Evolutionary conservation across 1,140 invertebrate species (phyloP).

Genomic region (Bombus picipes): DNA sequence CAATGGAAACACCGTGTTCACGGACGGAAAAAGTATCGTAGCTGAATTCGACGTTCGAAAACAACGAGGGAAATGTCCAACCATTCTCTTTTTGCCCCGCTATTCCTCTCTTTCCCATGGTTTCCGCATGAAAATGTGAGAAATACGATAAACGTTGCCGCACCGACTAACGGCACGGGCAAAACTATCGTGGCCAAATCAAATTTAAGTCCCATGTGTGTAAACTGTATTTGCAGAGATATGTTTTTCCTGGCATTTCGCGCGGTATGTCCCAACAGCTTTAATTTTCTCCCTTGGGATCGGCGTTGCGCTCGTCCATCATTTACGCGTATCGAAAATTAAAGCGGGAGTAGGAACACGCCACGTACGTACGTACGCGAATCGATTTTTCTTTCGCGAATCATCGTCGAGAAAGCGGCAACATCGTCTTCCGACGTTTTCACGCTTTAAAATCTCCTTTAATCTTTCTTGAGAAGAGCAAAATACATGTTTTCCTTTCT

Average conservation of each 20-base stretch:
- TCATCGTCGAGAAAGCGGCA: background rate
- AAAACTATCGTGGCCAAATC: conserved; percentile 33
- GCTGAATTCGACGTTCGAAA: conserved; percentile 38
- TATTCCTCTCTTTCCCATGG: background rate
- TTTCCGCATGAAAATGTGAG: background rate
- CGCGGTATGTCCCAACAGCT: background rate
- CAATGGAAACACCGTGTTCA: conserved; percentile 25
- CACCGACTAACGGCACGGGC: background rate
- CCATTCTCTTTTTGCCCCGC: background rate
- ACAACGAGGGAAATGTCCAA: background rate
- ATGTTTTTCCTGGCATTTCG: background rate
- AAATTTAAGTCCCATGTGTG: conserved; percentile 41
- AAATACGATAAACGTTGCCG: conserved; percentile 17
- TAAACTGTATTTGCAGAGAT: conserved; percentile 13
- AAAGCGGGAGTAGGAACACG: background rate
- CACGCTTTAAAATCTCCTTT: background rate
- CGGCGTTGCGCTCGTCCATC: conserved; percentile 10
- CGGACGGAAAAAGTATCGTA: conserved; percentile 8
- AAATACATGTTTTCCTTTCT: background rate
- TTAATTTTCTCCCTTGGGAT: conserved; percentile 18
- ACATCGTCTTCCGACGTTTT: background rate
- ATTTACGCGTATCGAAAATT: conserved; percentile 29
- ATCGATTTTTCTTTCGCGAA: background rate
- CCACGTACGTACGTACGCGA: background rate
- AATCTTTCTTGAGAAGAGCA: background rate